Evolutionary conservation across 2,797 vertebrate genomes (phyloP).

Genomic region (Sebastes reedi): DNA sequence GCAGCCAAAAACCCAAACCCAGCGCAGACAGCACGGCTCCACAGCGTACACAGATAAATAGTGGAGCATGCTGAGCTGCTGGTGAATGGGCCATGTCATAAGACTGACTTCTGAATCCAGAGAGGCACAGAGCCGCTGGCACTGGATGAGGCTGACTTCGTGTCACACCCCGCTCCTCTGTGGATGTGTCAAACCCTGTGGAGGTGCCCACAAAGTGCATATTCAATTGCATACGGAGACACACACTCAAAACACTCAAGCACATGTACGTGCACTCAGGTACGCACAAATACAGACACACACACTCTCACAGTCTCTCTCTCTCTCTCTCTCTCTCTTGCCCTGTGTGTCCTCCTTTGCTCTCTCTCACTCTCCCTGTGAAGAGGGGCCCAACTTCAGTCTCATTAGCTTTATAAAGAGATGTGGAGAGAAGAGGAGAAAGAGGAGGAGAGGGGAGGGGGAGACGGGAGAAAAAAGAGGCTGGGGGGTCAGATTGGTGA

Average conservation of each 20-base stretch:
- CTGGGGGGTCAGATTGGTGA: slow-evolving; percentile 79
- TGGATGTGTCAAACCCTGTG: slow-evolving; percentile 43
- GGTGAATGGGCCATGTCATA: slow-evolving; percentile 64
- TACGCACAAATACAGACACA: slow-evolving; percentile 19
- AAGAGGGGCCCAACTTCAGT: slow-evolving; percentile 82
- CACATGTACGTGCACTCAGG: slow-evolving; percentile 25
- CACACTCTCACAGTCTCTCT: background rate
- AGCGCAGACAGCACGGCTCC: slow-evolving; percentile 58
- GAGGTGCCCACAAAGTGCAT: slow-evolving; percentile 55
- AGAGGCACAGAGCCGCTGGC: slow-evolving; percentile 42
- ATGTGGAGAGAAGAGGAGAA: slow-evolving; percentile 69
- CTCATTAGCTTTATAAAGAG: slow-evolving; percentile 86
- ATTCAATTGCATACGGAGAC: slow-evolving; percentile 33
- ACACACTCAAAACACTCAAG: slow-evolving; percentile 11
- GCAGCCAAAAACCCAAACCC: slow-evolving; percentile 36
- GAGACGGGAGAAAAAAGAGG: slow-evolving; percentile 63
- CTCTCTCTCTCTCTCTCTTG: slow-evolving; percentile 2
- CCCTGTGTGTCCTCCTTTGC: slow-evolving; percentile 54
- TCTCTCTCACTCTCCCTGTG: slow-evolving; percentile 52
- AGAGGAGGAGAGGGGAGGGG: slow-evolving; percentile 62
- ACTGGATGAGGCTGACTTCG: slow-evolving; percentile 41
- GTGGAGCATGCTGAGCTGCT: slow-evolving; percentile 54
- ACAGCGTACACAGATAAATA: slow-evolving; percentile 59
- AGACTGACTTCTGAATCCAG: slow-evolving; percentile 55
- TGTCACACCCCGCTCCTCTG: slow-evolving; percentile 31